Percentiles rank a stretch among this genome's conserved stretches.
phyloP scores from a whole-genome alignment of 1,140 invertebrate genomes.

The Dinoponera quadriceps region DNA sequence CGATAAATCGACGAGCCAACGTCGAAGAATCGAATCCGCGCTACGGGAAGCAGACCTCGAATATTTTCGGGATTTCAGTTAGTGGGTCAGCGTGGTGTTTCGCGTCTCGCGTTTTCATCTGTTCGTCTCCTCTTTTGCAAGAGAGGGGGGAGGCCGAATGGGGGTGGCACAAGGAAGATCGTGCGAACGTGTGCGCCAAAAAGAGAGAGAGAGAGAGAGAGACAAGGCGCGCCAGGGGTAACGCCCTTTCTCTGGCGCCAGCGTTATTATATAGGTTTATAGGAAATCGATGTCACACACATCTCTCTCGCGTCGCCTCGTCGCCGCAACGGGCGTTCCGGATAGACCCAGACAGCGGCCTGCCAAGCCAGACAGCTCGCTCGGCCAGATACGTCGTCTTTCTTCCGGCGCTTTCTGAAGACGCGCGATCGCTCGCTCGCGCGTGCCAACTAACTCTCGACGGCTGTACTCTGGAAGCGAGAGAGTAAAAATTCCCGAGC shows the following conservation, averaged over 20 bases:
- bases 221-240: not conserved
- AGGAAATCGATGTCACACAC: conserved; percentile 39
- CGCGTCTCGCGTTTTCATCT: not conserved
- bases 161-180: not conserved
- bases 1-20: too few relatives aligned
- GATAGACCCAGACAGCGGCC: conserved; percentile 25
- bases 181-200: not conserved
- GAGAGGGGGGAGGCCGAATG: too few relatives aligned
- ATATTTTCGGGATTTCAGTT: too few relatives aligned
- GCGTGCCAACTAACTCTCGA: not conserved
- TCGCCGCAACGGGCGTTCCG: conserved; percentile 5
- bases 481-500: too few relatives aligned
- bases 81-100: not conserved
- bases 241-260: conserved; percentile 1
- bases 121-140: too few relatives aligned
- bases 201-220: not conserved
- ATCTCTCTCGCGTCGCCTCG: conserved; percentile 3
- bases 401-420: conserved; percentile 25
- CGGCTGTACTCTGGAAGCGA: not conserved
- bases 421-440: not conserved
- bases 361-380: not conserved
- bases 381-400: not conserved
- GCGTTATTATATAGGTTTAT: conserved; percentile 52
- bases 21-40: too few relatives aligned
- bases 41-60: too few relatives aligned